These are phyloP conservation scores for Aporophyla lueneburgensis DNA, from an alignment of 2,888 invertebrate species.

Conservation along the genomic window DNA sequence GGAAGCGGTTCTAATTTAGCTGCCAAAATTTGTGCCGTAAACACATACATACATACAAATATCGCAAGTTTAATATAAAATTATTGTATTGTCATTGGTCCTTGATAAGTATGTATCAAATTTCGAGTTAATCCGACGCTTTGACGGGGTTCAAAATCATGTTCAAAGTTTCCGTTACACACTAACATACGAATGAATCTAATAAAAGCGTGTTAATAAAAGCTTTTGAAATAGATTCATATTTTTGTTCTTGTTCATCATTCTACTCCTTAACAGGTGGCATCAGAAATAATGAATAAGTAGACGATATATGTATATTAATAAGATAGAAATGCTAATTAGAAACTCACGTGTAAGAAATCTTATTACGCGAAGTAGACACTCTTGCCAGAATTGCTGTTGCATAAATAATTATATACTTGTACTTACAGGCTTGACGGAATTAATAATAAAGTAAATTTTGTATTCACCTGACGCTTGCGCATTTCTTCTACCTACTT, in stretches of 20 bases:
- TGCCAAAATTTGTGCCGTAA: too few species aligned
- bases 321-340: slow-evolving; percentile 31
- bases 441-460: slow-evolving; percentile 16
- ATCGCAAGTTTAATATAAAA: too few species aligned
- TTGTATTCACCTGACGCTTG: background rate
- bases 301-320: slow-evolving; percentile 15
- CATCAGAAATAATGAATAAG: slow-evolving; percentile 4
- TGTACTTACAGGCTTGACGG: background rate
- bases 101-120: too few species aligned
- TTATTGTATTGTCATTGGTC: too few species aligned
- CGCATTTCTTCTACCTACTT: background rate
- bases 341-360: slow-evolving; percentile 11
- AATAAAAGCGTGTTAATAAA: too few species aligned
- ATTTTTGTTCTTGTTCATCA: background rate
- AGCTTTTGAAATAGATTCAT: too few species aligned
- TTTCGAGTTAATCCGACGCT: too few species aligned
- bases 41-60: too few species aligned
- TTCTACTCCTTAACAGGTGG: background rate
- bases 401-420: slow-evolving; percentile 29
- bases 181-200: too few species aligned
- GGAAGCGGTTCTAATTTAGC: too few species aligned
- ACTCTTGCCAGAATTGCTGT: slow-evolving; percentile 22
- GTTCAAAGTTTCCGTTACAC: too few species aligned
- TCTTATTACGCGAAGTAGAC: slow-evolving; percentile 22
- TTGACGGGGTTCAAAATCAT: too few species aligned